A percentile compares a stretch with the other conserved stretches of the same genome.
Conservation (phyloP, 2,113 vertebrate species). For the Trematomus loennbergii region DNA sequence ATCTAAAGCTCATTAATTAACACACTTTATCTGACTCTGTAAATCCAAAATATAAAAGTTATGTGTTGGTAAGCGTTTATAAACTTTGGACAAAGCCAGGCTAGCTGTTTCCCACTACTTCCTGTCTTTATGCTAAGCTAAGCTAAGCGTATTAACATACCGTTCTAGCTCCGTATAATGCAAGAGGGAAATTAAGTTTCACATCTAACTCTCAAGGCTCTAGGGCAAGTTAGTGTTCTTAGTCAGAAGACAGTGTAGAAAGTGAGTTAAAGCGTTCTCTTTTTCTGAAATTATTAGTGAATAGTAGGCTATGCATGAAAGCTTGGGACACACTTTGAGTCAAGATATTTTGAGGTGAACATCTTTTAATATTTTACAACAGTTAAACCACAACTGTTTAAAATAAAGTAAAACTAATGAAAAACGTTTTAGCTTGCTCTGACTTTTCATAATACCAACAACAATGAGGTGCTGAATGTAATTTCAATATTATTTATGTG, state of each 20-base stretch:
- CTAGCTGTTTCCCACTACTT: neutral
- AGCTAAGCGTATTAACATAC: neutral
- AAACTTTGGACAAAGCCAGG: neutral
- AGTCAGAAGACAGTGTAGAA: neutral
- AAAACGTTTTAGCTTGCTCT: neutral
- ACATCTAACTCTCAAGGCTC: no score
- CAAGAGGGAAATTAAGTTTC: neutral
- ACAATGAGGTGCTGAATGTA: slow-evolving; percentile 13
- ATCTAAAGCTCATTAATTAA: neutral
- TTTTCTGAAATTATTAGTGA: neutral
- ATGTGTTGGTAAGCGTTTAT: no score
- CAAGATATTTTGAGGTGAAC: neutral
- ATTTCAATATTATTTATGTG: neutral
- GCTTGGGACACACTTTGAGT: neutral
- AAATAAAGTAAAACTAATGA: neutral
- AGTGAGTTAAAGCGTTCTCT: neutral
- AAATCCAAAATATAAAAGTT: neutral
- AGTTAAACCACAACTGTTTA: slow-evolving; percentile 4
- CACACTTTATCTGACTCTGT: neutral
- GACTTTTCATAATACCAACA: neutral
- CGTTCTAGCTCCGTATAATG: neutral
- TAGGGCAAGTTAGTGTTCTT: neutral
- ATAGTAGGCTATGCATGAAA: no score
- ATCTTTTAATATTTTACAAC: neutral
- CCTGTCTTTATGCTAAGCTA: neutral